Percentiles rank a stretch among this genome's conserved stretches.
Evolutionary conservation across 2,113 vertebrate genomes (phyloP).

Genomic region (Parus major): DNA sequence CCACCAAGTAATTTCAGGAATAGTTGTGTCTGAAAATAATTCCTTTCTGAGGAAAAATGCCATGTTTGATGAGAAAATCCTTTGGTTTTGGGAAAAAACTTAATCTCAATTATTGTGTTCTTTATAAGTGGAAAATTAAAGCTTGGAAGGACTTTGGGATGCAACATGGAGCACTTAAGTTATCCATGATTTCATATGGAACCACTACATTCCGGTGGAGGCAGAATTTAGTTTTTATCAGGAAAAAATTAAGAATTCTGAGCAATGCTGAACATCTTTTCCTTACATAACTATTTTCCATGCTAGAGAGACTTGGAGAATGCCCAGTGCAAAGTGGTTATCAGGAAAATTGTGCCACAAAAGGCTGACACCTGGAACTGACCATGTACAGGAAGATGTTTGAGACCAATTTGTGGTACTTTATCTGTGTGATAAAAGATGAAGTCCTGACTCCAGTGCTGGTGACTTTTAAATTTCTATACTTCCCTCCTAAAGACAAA

Average conservation of each 20-base stretch:
- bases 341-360: background rate
- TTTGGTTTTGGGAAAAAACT: background rate
- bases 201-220: fast-evolving
- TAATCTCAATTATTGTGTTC: background rate
- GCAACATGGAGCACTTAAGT: background rate
- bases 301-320: background rate
- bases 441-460: background rate
- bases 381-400: background rate
- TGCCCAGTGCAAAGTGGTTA: background rate
- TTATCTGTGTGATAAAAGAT: background rate
- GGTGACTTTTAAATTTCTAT: background rate
- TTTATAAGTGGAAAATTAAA: background rate
- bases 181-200: background rate
- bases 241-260: background rate
- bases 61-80: background rate
- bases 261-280: background rate
- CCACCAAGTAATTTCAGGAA: background rate
- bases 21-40: background rate
- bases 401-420: background rate
- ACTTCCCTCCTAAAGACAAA: background rate
- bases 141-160: background rate
- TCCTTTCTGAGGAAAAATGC: background rate
- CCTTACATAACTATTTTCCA: background rate
- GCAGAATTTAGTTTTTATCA: background rate
- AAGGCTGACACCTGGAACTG: background rate